Conservation (phyloP, 2,888 invertebrate species). For the Thera britannica region DNA sequence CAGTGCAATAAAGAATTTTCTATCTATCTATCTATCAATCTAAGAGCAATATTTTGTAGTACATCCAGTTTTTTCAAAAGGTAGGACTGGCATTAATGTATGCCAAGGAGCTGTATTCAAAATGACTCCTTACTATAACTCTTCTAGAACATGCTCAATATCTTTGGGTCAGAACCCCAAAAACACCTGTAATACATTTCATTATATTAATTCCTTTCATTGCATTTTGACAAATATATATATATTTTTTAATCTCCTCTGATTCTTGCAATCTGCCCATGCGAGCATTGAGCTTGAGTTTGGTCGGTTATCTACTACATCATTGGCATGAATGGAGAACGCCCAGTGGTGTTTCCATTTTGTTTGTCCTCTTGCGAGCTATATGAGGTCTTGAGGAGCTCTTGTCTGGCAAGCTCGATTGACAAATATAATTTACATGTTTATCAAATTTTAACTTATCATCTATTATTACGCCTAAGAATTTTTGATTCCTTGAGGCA, state of each 20-base stretch:
- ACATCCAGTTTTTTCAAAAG: neutral
- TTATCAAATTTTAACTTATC: slow-evolving; percentile 1
- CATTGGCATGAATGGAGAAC: too few relatives aligned
- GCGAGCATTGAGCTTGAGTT: too few relatives aligned
- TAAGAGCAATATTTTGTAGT: neutral
- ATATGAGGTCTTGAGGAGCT: too few relatives aligned
- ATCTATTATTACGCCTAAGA: slow-evolving; percentile 1
- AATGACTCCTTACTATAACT: slow-evolving; percentile 1
- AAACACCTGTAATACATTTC: slow-evolving; percentile 1
- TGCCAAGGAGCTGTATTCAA: neutral
- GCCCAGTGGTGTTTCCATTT: too few relatives aligned
- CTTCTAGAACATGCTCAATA: neutral
- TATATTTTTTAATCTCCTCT: too few relatives aligned
- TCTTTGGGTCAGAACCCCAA: slow-evolving; percentile 1
- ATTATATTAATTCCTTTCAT: slow-evolving; percentile 9
- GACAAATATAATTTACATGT: slow-evolving; percentile 3
- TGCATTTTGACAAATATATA: slow-evolving; percentile 2
- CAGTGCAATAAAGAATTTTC: too few relatives aligned
- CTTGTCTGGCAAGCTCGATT: neutral
- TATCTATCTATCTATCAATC: neutral
- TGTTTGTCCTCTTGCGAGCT: too few relatives aligned
- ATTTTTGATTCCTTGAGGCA: neutral
- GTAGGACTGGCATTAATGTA: neutral
- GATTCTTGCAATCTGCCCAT: too few relatives aligned
- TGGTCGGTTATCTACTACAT: too few relatives aligned